These are phyloP conservation scores for Aphidius colemani DNA, from an alignment of 2,888 invertebrate genomes.

Conservation along the genomic window DNA sequence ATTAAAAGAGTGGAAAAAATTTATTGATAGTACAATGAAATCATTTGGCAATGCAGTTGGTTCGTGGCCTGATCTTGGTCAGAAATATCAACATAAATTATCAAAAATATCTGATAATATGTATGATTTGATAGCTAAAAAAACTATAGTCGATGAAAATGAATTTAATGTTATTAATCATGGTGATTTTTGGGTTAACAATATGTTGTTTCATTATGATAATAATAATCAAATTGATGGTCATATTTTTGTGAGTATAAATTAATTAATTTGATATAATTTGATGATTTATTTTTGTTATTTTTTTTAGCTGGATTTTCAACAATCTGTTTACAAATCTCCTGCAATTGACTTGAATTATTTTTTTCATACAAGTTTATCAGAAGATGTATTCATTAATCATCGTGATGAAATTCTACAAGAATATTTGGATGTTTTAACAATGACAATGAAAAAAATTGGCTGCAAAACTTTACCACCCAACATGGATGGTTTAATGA, in stretches of 20 bases:
- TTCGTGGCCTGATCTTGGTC: no score
- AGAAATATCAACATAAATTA: neutral
- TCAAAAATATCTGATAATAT: no score
- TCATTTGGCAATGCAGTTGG: no score
- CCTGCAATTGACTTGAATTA: slow-evolving; percentile 61
- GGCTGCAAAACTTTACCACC: slow-evolving; percentile 45
- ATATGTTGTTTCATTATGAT: no score
- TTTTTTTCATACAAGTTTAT: slow-evolving; percentile 58
- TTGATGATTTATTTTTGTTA: neutral
- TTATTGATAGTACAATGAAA: no score
- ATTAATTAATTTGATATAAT: neutral
- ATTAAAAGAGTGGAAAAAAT: no score
- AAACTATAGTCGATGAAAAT: no score
- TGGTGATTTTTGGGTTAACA: no score
- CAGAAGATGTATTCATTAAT: slow-evolving; percentile 35
- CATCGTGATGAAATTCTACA: slow-evolving; percentile 37
- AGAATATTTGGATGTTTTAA: slow-evolving; percentile 42
- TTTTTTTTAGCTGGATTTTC: slow-evolving; percentile 59
- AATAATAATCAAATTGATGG: no score
- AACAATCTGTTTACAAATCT: slow-evolving; percentile 54
- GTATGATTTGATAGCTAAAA: no score
- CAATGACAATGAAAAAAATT: slow-evolving; percentile 41
- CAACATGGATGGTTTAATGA: slow-evolving; percentile 38
- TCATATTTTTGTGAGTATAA: no score
- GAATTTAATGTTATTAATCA: neutral